Conservation (phyloP, 1,140 invertebrate species). For the Lordiphosa clarofinis region DNA sequence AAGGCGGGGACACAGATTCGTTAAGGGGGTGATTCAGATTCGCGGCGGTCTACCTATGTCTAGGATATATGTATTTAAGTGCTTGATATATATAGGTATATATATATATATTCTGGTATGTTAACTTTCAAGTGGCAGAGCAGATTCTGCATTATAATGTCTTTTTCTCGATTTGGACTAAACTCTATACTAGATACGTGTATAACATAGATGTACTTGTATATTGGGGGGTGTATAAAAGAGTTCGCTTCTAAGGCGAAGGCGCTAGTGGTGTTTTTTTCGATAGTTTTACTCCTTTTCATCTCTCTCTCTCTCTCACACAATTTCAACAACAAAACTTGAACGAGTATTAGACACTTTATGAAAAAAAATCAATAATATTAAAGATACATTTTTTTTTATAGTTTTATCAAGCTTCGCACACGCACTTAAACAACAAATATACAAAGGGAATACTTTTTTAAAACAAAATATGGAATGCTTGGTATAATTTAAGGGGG, state of each 20-base stretch:
- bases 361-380: constrained; percentile 28
- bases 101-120: constrained; percentile 13
- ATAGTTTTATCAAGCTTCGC: constrained; percentile 22
- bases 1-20: too few species aligned
- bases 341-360: constrained; percentile 43
- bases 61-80: constrained; percentile 16
- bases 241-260: constrained; percentile 47
- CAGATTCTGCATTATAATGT: constrained; percentile 17
- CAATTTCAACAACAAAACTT: constrained; percentile 41
- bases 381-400: constrained; percentile 15
- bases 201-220: constrained; percentile 31
- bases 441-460: constrained; percentile 20
- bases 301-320: neutral
- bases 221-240: constrained; percentile 37
- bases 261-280: constrained; percentile 69
- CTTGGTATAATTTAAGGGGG: constrained; percentile 47
- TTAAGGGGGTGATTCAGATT: constrained; percentile 19
- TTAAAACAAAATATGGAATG: constrained; percentile 35
- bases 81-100: constrained; percentile 36
- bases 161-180: constrained; percentile 38
- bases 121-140: constrained; percentile 49
- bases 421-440: constrained; percentile 17
- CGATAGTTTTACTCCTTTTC: constrained; percentile 16
- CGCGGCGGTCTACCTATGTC: constrained; percentile 15
- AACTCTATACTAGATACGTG: constrained; percentile 33